A percentile compares a stretch with the other conserved stretches of the same genome.
Conservation (phyloP, 2,113 vertebrate genomes). For the Falco punctatus region DNA sequence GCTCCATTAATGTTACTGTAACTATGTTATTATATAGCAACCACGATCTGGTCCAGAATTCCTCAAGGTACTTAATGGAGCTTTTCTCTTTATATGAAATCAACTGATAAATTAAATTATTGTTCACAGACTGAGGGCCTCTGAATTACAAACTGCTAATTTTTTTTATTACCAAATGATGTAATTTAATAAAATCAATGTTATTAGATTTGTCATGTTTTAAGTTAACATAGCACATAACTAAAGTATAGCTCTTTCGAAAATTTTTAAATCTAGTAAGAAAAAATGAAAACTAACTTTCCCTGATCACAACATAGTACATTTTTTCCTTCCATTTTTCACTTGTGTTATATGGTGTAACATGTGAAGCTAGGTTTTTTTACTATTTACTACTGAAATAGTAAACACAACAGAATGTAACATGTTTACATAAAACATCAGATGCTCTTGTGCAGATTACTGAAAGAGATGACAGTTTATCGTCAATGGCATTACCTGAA, state of each 20-base stretch:
- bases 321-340: neutral
- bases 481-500: neutral
- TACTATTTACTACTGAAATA: neutral
- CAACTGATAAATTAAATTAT: neutral
- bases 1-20: neutral
- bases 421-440: slow-evolving; percentile 9
- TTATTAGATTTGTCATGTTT: neutral
- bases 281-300: neutral
- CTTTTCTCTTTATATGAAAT: neutral
- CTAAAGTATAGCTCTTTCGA: neutral
- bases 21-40: neutral
- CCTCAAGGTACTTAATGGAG: neutral
- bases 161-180: neutral
- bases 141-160: neutral
- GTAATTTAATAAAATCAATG: neutral
- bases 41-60: neutral
- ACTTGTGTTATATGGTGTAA: neutral
- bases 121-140: neutral
- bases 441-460: neutral
- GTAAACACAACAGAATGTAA: neutral
- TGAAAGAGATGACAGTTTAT: slow-evolving; percentile 22
- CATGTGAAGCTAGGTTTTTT: neutral
- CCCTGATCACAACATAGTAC: neutral
- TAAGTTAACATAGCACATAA: neutral
- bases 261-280: neutral